Conservation (phyloP, 1,140 invertebrate genomes). For the Hyles euphorbiae region DNA sequence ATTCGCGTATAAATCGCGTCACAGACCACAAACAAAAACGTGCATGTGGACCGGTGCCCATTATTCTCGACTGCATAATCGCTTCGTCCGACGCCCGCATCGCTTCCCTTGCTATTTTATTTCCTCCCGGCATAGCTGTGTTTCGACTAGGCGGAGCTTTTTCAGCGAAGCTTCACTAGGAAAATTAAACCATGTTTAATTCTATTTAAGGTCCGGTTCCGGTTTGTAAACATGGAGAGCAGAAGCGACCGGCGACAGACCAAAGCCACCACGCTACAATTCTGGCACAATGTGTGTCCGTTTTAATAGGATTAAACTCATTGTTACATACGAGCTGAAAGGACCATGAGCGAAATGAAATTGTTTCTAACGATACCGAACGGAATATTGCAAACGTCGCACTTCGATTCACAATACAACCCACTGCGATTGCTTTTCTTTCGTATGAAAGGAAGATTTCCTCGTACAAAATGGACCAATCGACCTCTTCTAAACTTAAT, state of each 20-base stretch:
- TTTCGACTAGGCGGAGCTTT: conserved; percentile 70
- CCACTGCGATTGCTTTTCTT: not conserved
- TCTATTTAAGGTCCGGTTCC: conserved; percentile 72
- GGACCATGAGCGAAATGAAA: conserved; percentile 63
- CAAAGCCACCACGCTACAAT: conserved; percentile 69
- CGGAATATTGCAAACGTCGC: conserved; percentile 34
- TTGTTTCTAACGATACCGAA: conserved; percentile 61
- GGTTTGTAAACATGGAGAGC: conserved; percentile 51
- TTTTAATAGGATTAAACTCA: conserved; percentile 73
- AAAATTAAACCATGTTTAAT: conserved; percentile 74
- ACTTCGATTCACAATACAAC: conserved; percentile 16
- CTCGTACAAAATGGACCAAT: too few species aligned
- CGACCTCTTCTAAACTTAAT: too few species aligned
- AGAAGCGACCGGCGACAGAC: conserved; percentile 69
- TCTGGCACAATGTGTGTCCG: conserved; percentile 71
- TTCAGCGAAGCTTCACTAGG: conserved; percentile 49
- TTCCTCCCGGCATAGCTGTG: conserved; percentile 69
- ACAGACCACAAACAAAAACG: conserved; percentile 75
- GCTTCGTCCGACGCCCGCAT: conserved; percentile 73
- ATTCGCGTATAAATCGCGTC: conserved; percentile 75
- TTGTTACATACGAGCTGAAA: conserved; percentile 71
- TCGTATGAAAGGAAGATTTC: too few species aligned
- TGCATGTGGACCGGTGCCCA: conserved; percentile 73
- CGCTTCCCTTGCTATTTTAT: conserved; percentile 74
- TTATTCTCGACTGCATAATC: conserved; percentile 75